Conservation (phyloP, 2,797 vertebrate species). For the Cynodonichthys magdalenae region DNA sequence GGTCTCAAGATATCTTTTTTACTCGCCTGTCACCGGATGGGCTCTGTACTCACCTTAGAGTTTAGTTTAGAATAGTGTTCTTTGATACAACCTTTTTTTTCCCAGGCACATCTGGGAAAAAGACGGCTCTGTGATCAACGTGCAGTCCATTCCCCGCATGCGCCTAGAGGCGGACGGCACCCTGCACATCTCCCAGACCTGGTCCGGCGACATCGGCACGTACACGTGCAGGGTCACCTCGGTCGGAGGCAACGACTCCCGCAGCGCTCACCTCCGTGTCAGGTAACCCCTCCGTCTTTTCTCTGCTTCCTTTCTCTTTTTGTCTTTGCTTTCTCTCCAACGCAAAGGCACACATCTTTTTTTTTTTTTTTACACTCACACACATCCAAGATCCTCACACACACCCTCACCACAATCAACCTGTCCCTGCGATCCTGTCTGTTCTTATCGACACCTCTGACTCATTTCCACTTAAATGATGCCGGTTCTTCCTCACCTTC, state of each 20-base stretch:
- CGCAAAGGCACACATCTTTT: constrained; percentile 26
- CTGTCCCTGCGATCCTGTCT: constrained; percentile 13
- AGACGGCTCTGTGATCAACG: constrained; percentile 81
- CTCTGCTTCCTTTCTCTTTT: constrained; percentile 24
- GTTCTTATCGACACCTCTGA: constrained; percentile 49
- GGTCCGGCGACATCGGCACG: constrained; percentile 96
- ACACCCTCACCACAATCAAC: neutral
- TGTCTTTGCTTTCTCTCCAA: constrained; percentile 6
- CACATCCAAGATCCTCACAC: neutral
- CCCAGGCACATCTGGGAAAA: constrained; percentile 94
- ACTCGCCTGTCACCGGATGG: too few species aligned
- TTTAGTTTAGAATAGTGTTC: neutral
- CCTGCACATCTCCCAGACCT: constrained; percentile 95
- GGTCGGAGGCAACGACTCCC: constrained; percentile 92
- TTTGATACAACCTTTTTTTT: constrained; percentile 10
- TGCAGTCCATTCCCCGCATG: constrained; percentile 84
- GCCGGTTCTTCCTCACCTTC: constrained; percentile 52
- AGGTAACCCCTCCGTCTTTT: constrained; percentile 77
- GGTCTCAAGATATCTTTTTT: too few species aligned
- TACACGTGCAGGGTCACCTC: constrained; percentile 95
- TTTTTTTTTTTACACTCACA: constrained; percentile 20
- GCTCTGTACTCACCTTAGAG: neutral
- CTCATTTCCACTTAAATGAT: constrained; percentile 59
- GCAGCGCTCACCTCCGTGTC: constrained; percentile 91
- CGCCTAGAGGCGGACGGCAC: constrained; percentile 86